phyloP scores from a whole-genome alignment of 2,888 invertebrate species.

The Limnephilus auricula region DNA sequence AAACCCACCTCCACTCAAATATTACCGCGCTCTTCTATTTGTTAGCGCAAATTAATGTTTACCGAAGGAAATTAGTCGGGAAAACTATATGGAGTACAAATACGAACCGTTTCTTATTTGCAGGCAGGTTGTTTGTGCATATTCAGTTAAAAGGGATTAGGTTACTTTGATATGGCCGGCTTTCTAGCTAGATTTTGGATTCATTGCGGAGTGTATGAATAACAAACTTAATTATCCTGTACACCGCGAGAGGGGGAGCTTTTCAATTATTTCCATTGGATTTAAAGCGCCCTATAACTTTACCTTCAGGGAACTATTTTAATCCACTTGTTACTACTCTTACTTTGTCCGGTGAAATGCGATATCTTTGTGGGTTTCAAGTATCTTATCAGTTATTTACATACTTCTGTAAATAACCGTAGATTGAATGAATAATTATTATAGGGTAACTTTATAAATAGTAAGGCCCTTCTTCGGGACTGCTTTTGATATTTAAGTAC shows the following conservation, averaged over 20 bases:
- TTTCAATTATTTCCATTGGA: constrained; percentile 47
- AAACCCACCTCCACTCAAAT: constrained; percentile 51
- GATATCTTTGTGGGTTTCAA: not conserved
- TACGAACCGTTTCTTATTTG: constrained; percentile 62
- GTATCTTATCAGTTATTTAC: not conserved
- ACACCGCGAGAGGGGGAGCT: not conserved
- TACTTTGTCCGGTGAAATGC: not conserved
- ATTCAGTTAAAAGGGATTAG: constrained; percentile 61
- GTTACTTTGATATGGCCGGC: constrained; percentile 61
- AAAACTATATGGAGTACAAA: constrained; percentile 61
- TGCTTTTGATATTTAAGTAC: not conserved
- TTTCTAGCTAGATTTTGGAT: constrained; percentile 37
- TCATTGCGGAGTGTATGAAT: constrained; percentile 22
- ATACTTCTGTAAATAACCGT: not conserved
- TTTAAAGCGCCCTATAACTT: constrained; percentile 18
- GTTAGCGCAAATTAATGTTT: constrained; percentile 65
- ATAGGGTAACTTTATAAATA: not conserved
- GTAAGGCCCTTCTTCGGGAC: not conserved
- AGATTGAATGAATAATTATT: not conserved
- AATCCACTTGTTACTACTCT: not conserved
- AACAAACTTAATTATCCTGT: constrained; percentile 41
- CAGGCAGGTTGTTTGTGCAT: constrained; percentile 57
- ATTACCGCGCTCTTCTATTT: constrained; percentile 62
- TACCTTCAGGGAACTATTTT: not conserved
- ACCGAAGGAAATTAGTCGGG: constrained; percentile 63